Base-by-base conservation (phyloP, 1,140 invertebrate genomes). In the Acromyrmex heyeri region DNA sequence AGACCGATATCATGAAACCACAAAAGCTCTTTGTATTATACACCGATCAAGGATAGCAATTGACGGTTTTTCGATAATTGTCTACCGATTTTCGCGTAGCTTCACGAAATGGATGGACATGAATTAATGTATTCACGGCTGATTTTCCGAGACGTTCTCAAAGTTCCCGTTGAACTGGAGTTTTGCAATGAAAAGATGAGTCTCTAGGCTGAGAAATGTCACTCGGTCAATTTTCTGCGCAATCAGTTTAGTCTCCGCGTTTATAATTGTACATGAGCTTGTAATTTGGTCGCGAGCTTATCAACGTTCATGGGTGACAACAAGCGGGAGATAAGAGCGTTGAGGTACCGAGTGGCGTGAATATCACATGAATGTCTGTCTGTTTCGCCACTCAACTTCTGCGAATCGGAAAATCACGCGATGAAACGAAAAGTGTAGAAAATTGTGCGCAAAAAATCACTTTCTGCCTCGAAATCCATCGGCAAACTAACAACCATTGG, bases 261-360 rank as follows among this genome's bases (percentile, higher is more conserved):
- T 34, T 3, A 34, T 73, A 82, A 82, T 59, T 83, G 73, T 50
- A 34, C 57, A 16, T 62, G 48, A 83, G 72, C 30, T 21, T 61
- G 67, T 34, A 61, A 24, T 73, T 82, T 18, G 34, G 24, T 3
- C 53, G 8, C 61, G 76, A 53, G 61, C 78, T 82, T 82, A 82
- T 82, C 79, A 18, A 16, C 14, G 38, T 44, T 73, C n/a, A 18
- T n/a, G 79, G 21, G 14, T 55, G 79, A 82, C 53, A 59, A 53
- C 7, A 10, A 44, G 44, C 24, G 27, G 3, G 24, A 70, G 77
- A 81, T 81, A 81, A 81, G 79, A 67, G 50, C 5, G 16, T 18
- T 24, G 24, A 82, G 21, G 53, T 72, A 82, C 48, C 67, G 78
- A 27, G 21, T 72, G 65, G n/a, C 65, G 65, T 14, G 6, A 27